A percentile compares a stretch with the other conserved stretches of the same genome.
These are phyloP conservation scores for Mesitornis unicolor DNA, from an alignment of 2,113 vertebrate species.

Conservation along the genomic window DNA sequence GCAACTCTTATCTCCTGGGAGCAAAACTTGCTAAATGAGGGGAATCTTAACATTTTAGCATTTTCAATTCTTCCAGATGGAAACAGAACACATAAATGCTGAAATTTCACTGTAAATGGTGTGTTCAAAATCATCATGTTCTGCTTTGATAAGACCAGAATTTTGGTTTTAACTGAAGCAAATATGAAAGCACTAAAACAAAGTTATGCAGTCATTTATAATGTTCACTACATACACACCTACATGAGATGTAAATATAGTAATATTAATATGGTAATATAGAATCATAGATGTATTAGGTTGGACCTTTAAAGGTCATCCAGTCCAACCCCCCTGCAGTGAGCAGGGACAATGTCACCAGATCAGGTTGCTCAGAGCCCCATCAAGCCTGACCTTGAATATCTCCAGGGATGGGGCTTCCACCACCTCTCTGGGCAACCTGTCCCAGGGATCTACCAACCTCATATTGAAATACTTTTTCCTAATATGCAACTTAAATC, in stretches of 20 bases:
- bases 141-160: neutral
- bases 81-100: neutral
- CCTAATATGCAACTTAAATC: too few relatives aligned
- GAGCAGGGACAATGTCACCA: too few relatives aligned
- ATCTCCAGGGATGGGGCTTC: too few relatives aligned
- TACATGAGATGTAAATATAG: neutral
- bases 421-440: too few relatives aligned
- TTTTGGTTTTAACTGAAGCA: neutral
- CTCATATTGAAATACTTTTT: too few relatives aligned
- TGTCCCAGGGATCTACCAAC: too few relatives aligned
- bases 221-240: neutral
- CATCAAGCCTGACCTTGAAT: too few relatives aligned
- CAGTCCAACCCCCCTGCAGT: too few relatives aligned
- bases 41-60: fast-evolving
- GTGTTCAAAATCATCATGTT: neutral
- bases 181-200: neutral
- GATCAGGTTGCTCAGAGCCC: too few relatives aligned
- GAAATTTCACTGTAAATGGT: neutral
- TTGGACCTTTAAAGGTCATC: too few relatives aligned
- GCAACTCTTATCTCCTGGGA: neutral
- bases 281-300: too few relatives aligned
- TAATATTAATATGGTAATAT: neutral
- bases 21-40: neutral
- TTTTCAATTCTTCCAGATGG: neutral
- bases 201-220: neutral